These are phyloP conservation scores for Coenobita brevimanus DNA, from an alignment of 1,140 invertebrate species.

Conservation along the genomic window DNA sequence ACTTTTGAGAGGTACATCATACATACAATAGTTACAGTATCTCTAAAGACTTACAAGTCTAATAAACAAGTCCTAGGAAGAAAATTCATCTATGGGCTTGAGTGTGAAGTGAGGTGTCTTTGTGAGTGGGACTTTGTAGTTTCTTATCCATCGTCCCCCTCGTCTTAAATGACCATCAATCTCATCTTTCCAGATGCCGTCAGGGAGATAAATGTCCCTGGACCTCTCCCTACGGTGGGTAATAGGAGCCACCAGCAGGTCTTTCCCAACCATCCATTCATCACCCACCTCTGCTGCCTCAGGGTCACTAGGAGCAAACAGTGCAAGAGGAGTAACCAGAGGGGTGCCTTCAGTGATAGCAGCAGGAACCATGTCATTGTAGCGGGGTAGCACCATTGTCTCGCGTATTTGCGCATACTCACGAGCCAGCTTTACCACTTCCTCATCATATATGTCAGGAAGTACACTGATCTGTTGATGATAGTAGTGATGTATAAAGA, in stretches of 20 bases:
- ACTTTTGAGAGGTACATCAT: too few species aligned
- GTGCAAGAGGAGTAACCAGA: constrained; percentile 92
- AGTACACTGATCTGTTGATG: constrained; percentile 53
- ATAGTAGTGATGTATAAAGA: background rate
- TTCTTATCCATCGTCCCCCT: constrained; percentile 86
- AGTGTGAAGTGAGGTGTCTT: constrained; percentile 53
- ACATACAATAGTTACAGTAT: too few species aligned
- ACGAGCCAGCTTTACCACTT: constrained; percentile 6
- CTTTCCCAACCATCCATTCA: constrained; percentile 93
- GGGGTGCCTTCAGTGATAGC: constrained; percentile 87
- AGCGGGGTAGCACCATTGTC: constrained; percentile 69
- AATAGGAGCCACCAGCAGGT: constrained; percentile 93
- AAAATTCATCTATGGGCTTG: constrained; percentile 14
- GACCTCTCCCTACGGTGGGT: constrained; percentile 80
- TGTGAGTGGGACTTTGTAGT: constrained; percentile 50
- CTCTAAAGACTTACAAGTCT: too few species aligned
- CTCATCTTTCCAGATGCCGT: constrained; percentile 91
- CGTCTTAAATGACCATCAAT: constrained; percentile 88
- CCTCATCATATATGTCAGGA: constrained; percentile 47
- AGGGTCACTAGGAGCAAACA: constrained; percentile 87
- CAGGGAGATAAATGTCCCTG: constrained; percentile 87
- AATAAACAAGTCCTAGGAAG: too few species aligned
- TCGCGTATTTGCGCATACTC: constrained; percentile 29
- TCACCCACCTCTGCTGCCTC: constrained; percentile 86
- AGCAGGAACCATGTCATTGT: constrained; percentile 75